Evolutionary conservation across 2,113 vertebrate genomes (phyloP).

Genomic region (Fukomys damarensis): DNA sequence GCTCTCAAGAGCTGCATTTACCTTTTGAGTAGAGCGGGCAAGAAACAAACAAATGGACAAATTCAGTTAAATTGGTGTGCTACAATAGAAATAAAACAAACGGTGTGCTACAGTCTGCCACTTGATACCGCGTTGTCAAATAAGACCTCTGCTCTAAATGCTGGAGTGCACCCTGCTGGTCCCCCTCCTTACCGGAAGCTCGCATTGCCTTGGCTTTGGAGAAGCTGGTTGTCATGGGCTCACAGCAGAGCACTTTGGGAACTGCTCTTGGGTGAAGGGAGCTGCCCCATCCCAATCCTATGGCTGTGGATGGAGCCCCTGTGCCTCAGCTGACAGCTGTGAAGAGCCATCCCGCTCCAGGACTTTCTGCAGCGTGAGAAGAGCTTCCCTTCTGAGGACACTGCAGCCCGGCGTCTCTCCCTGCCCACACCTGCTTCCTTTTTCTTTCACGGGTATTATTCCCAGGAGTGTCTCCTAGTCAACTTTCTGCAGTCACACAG

Average conservation of each 20-base stretch:
- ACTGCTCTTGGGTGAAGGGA: not conserved
- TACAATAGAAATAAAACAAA: not conserved
- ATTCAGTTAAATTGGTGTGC: not conserved
- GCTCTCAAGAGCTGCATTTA: not conserved
- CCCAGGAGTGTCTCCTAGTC: not conserved
- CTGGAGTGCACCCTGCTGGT: not conserved
- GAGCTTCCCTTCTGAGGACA: not conserved
- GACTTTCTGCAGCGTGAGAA: not conserved
- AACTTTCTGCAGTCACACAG: not conserved
- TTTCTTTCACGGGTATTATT: not conserved
- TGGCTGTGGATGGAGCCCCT: fast-evolving
- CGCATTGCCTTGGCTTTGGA: not conserved
- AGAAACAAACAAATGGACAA: not conserved
- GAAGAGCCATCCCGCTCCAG: not conserved
- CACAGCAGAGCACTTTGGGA: not conserved
- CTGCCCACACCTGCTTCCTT: not conserved
- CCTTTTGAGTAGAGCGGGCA: not conserved
- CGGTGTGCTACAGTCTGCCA: not conserved
- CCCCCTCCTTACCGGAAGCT: not conserved
- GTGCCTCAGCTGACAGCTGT: not conserved
- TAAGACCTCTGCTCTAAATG: not conserved
- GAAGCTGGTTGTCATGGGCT: not conserved
- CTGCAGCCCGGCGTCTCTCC: not conserved
- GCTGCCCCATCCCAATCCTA: not conserved
- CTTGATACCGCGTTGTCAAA: not conserved